Conservation (phyloP, 2,888 invertebrate species). For the Amblyjoppa proteus region DNA sequence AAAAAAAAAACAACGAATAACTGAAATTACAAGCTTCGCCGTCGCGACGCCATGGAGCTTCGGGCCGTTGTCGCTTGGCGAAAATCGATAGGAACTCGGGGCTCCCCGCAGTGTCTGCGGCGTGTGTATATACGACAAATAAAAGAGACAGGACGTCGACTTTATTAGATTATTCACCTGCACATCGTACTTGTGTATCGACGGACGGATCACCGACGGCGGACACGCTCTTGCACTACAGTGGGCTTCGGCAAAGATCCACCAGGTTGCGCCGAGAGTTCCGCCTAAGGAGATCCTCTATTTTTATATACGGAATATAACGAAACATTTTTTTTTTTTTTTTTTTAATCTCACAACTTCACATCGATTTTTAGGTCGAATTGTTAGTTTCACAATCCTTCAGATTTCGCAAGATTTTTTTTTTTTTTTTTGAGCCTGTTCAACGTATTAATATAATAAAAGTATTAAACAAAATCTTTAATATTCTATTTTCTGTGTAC, state of each 20-base stretch:
- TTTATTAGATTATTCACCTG: conserved; percentile 63
- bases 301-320: not conserved
- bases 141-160: conserved; percentile 39
- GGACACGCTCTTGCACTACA: not conserved
- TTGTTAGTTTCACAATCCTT: too few species aligned
- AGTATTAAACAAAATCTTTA: too few species aligned
- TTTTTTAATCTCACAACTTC: too few species aligned
- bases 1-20: conserved; percentile 22
- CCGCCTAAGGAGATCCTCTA: not conserved
- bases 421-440: too few species aligned
- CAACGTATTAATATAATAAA: too few species aligned
- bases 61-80: conserved; percentile 24
- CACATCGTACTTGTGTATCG: conserved; percentile 45
- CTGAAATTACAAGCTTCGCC: conserved; percentile 47
- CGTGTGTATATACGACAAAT: conserved; percentile 43
- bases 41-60: conserved; percentile 50
- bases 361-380: too few species aligned
- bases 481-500: too few species aligned
- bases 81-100: conserved; percentile 57
- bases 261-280: conserved; percentile 57
- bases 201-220: conserved; percentile 43
- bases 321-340: not conserved
- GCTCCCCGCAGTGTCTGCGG: conserved; percentile 48
- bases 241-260: conserved; percentile 43
- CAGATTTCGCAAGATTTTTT: too few species aligned